Evolutionary conservation across 2,797 vertebrate genomes (phyloP).

Genomic region (Periophthalmus magnuspinnatus): DNA sequence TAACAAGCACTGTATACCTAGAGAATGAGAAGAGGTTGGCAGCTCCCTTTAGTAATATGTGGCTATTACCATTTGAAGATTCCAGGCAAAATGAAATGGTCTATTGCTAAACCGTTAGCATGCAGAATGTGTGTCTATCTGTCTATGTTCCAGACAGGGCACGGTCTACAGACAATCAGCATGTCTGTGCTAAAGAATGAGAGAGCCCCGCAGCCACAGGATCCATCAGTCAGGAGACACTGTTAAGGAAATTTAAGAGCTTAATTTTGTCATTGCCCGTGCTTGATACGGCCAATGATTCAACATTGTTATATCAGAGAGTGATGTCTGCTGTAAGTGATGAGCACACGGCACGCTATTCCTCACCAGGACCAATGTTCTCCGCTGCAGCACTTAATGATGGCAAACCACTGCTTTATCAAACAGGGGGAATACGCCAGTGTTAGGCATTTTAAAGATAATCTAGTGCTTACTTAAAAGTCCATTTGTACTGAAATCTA

Average conservation of each 20-base stretch:
- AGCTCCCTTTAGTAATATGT: slow-evolving; percentile 7
- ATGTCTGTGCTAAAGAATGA: slow-evolving; percentile 66
- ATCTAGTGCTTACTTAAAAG: background rate
- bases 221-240: slow-evolving; percentile 68
- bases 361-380: slow-evolving; percentile 66
- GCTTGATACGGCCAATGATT: slow-evolving; percentile 63
- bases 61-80: slow-evolving; percentile 14
- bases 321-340: slow-evolving; percentile 65
- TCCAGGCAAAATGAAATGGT: slow-evolving; percentile 15
- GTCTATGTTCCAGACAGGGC: slow-evolving; percentile 44
- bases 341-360: slow-evolving; percentile 57
- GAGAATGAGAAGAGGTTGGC: slow-evolving; percentile 6
- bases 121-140: slow-evolving; percentile 32
- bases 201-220: slow-evolving; percentile 42
- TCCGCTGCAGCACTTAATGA: slow-evolving; percentile 57
- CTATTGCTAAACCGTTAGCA: slow-evolving; percentile 5
- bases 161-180: slow-evolving; percentile 56
- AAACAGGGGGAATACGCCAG: background rate
- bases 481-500: background rate
- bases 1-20: slow-evolving; percentile 4
- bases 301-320: slow-evolving; percentile 68
- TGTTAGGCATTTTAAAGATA: slow-evolving; percentile 16
- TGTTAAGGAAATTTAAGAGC: slow-evolving; percentile 75
- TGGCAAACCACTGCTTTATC: slow-evolving; percentile 50
- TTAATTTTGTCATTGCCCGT: slow-evolving; percentile 72